phyloP scores from a whole-genome alignment of 2,888 invertebrate genomes.

The Oscheius sp. region DNA sequence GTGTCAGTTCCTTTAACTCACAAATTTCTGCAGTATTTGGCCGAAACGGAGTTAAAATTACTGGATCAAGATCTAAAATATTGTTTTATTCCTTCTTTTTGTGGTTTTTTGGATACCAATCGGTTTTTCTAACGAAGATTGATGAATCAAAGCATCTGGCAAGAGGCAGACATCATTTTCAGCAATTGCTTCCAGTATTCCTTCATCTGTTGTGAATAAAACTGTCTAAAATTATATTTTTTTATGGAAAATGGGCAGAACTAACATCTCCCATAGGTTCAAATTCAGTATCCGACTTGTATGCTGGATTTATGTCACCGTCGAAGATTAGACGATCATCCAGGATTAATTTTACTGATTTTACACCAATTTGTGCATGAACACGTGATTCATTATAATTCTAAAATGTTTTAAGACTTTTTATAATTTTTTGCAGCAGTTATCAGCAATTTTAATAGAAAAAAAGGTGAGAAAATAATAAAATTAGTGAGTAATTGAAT shows the following conservation, averaged over 20 bases:
- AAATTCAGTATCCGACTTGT: conserved; percentile 79
- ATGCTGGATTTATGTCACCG: conserved; percentile 85
- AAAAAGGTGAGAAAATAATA: too few relatives aligned
- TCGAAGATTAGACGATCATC: conserved; percentile 79
- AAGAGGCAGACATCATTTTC: conserved; percentile 74
- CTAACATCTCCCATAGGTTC: conserved; percentile 78
- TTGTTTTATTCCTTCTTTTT: neutral
- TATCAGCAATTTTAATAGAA: neutral
- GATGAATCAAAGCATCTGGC: conserved; percentile 24
- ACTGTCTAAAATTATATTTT: conserved; percentile 80
- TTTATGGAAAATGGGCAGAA: conserved; percentile 34
- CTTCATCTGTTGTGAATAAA: conserved; percentile 84
- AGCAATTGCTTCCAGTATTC: conserved; percentile 80
- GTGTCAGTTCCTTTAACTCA: conserved; percentile 14
- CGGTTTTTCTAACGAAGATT: conserved; percentile 16
- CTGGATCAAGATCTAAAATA: conserved; percentile 25
- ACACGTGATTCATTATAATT: conserved; percentile 90
- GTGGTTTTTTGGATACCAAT: neutral
- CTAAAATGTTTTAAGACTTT: conserved; percentile 80
- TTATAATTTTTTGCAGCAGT: neutral
- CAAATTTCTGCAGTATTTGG: conserved; percentile 31
- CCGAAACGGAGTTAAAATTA: conserved; percentile 28
- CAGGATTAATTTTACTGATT: conserved; percentile 79
- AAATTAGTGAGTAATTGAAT: too few relatives aligned
- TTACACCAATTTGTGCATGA: conserved; percentile 84